Base-by-base conservation (phyloP, 1,140 invertebrate species). In the Atta texana region DNA sequence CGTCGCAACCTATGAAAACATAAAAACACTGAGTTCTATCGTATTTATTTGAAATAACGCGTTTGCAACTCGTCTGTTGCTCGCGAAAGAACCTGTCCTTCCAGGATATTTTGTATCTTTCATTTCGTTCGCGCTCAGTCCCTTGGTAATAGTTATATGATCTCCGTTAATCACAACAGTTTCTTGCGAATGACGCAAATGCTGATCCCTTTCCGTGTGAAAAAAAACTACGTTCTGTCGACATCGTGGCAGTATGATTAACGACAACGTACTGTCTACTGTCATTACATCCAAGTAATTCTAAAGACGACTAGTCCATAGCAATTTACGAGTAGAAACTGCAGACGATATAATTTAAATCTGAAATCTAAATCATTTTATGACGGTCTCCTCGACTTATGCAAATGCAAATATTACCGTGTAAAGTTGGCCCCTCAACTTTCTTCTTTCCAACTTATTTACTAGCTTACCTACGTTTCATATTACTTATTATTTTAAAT, bases 131-230 rank as follows among this genome's bases (percentile, higher is more conserved):
- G 39, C 44, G 6, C 14, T 14, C 28, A 18, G n/a, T 61, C 24
- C 44, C 88, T 71, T 49, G 57, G 34, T n/a, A 59, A 68, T 75
- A 89, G 68, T 89, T 81, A 88, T 71, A 59, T 80, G 88, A 55
- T 61, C 44, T 51, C 53, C 59, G 34, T 88, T 78, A 86, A 89
- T 89, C 28, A 55, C 28, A 44, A 57, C 51, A 44, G 77, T 74
- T 63, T 75, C 34, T 63, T 63, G 28, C 64, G 68, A 44, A 86
- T 76, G 69, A 80, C 87, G 88, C 69, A 63, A 89, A 68, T 64
- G 71, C 74, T 75, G 88, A 89, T 72, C 88, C 34, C 8, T 51
- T 61, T n/a, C 12, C 39, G 84, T 49, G 84, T 61, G 51, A 77
- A 81, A 88, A 86, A 81, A 88, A 86, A 81, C 57, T 39, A 61